phyloP scores from a whole-genome alignment of 2,888 invertebrate genomes.

The Neuroscelio doddi region DNA sequence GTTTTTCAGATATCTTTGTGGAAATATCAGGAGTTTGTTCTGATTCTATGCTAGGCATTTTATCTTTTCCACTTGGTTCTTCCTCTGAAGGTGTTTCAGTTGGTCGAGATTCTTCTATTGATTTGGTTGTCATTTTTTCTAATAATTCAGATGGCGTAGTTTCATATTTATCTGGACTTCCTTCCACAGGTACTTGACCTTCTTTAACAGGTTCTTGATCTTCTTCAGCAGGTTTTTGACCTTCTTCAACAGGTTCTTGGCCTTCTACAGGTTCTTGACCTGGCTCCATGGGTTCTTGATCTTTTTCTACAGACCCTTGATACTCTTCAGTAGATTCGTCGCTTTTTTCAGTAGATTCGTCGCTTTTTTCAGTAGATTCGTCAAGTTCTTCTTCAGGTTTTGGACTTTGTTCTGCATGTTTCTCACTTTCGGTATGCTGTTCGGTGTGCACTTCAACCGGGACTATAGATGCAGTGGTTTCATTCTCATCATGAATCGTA shows the following conservation, averaged over 20 bases:
- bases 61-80: slow-evolving; percentile 13
- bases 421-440: slow-evolving; percentile 27
- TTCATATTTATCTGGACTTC: slow-evolving; percentile 21
- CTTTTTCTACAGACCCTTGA: too few species aligned
- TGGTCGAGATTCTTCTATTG: slow-evolving; percentile 17
- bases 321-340: slow-evolving; percentile 33
- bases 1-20: slow-evolving; percentile 16
- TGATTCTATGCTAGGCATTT: slow-evolving; percentile 1
- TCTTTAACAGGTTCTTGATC: not conserved
- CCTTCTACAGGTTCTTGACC: slow-evolving; percentile 19
- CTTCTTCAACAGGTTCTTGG: too few species aligned
- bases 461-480: slow-evolving; percentile 19
- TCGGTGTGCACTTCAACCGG: too few species aligned
- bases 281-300: slow-evolving; percentile 21
- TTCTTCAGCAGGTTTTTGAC: slow-evolving; percentile 13
- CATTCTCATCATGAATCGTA: slow-evolving; percentile 16
- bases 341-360: slow-evolving; percentile 41
- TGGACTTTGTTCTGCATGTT: slow-evolving; percentile 23
- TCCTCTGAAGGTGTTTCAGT: slow-evolving; percentile 25
- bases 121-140: slow-evolving; percentile 47
- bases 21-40: slow-evolving; percentile 9
- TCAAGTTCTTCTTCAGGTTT: slow-evolving; percentile 19
- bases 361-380: slow-evolving; percentile 32
- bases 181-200: slow-evolving; percentile 16
- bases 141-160: slow-evolving; percentile 46